Conservation (phyloP, 2,888 invertebrate genomes). For the Cybosia mesomella region DNA sequence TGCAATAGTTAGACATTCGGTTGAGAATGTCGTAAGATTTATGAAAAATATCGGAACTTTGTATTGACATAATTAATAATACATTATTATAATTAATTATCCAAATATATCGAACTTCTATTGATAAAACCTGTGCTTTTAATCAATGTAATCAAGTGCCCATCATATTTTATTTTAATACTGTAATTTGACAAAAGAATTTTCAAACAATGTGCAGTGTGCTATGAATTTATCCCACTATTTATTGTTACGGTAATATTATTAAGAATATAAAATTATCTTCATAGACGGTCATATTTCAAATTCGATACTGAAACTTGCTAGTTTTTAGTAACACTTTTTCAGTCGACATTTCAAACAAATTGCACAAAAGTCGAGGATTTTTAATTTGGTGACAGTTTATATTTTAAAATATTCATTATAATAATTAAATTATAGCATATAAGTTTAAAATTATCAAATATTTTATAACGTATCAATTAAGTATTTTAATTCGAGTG, state of each 20-base stretch:
- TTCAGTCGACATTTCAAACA: background rate
- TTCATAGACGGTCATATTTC: constrained; percentile 30
- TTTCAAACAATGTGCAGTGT: constrained; percentile 47
- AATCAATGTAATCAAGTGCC: constrained; percentile 43
- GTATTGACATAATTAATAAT: constrained; percentile 22
- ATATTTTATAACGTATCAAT: too few species aligned
- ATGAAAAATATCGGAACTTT: constrained; percentile 18
- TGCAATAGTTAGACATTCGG: constrained; percentile 2
- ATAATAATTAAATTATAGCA: background rate
- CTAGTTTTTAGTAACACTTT: background rate
- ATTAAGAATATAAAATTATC: constrained; percentile 38
- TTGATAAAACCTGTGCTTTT: constrained; percentile 48
- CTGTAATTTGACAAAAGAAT: constrained; percentile 33
- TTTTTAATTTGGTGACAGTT: background rate
- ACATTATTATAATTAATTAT: constrained; percentile 32
- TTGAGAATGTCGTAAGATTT: background rate
- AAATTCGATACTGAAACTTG: constrained; percentile 27
- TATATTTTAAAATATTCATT: background rate
- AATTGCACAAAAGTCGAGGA: background rate
- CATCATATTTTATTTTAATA: constrained; percentile 40
- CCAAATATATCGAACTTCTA: constrained; percentile 44
- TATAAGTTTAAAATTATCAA: background rate
- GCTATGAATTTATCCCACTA: constrained; percentile 41
- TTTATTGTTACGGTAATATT: constrained; percentile 42
- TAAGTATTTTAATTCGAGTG: too few species aligned